Conservation (phyloP, 92 coral and sea anemone species). For the Siderastrea siderea region DNA sequence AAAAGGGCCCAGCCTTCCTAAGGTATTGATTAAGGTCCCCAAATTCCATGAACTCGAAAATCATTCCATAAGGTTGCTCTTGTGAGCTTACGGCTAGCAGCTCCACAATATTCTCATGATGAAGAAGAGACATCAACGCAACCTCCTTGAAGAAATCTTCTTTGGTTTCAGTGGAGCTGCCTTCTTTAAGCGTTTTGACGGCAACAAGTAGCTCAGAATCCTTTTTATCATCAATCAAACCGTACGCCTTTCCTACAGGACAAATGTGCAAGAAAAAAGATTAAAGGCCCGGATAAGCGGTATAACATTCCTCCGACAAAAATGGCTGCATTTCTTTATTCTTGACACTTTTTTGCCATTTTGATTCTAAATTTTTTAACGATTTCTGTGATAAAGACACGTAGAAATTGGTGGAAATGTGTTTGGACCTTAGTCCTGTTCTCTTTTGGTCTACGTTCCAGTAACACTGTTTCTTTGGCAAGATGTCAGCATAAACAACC, state of each 20-base stretch:
- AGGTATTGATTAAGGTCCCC: constrained; percentile 96
- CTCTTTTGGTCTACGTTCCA: too few species aligned
- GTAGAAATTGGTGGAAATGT: too few species aligned
- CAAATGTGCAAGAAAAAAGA: not conserved
- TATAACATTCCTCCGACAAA: too few species aligned
- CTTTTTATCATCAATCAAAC: constrained; percentile 70
- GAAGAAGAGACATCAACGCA: constrained; percentile 92
- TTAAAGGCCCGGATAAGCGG: too few species aligned
- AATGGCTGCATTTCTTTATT: too few species aligned
- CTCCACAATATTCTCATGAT: constrained; percentile 90
- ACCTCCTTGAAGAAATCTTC: constrained; percentile 85
- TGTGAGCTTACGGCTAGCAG: constrained; percentile 93
- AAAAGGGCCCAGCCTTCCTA: constrained; percentile 81
- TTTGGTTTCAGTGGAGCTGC: constrained; percentile 86
- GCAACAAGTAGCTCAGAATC: constrained; percentile 86
- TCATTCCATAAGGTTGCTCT: constrained; percentile 98
- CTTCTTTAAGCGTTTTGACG: constrained; percentile 92
- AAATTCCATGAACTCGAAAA: constrained; percentile 93
- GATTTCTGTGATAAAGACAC: too few species aligned
- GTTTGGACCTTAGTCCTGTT: too few species aligned
- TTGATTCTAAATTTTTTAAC: too few species aligned
- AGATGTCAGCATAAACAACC: too few species aligned
- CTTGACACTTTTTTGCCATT: too few species aligned
- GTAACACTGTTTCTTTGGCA: too few species aligned
- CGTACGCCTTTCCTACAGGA: constrained; percentile 76